Base-by-base conservation (phyloP, 2,113 vertebrate genomes). In the Oryzias woworae region DNA sequence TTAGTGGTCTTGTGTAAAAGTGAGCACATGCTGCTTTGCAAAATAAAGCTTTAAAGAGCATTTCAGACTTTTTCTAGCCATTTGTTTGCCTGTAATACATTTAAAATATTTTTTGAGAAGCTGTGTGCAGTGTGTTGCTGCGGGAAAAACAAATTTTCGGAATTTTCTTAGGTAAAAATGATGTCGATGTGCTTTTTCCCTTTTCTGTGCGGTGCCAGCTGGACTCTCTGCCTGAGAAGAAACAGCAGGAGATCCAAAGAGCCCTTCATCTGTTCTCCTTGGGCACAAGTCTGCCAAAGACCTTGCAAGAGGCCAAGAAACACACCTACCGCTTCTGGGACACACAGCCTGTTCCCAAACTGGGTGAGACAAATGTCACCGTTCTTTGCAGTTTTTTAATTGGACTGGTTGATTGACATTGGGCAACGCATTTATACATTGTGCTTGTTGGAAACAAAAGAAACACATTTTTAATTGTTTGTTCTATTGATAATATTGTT, bases 161-260 rank as follows among this genome's bases (percentile, higher is more conserved):
- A 20, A 4, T 48, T 48, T 48, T 20, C 47, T 12, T 13, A n/a
- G 7, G 8, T 18, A 18, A 48, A 44, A 62, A 16, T 49, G 14
- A 62, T 22, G 20, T 7, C 56, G 28, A 46, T 15, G 15, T 62
- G 59, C 62, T 41, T 20, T 66, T 55, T 42, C 43, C 18, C n/a
- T 51, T 31, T 69, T 31, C 28, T 56, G 23, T 53, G 22, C 60
- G 70, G 46, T 55, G 36, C 26, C 62, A 99, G 96, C 90, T 98
- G 90, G 93, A 95, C 80, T 84, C 94, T 36, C 88, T 99, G 62
- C 94, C 96, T 0, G 95, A 95, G 68, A 91, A 95, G 80, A 95
- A 96, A 91, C 95, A 98, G 86, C 96, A 98, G 82, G 96, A 99
- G 90, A 96, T 99, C 88, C 97, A 97, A 77, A 97, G 91, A 87